Percentiles rank a stretch among this genome's conserved stretches.
These are phyloP conservation scores for Apeira syringaria DNA, from an alignment of 2,888 invertebrate species.

Conservation along the genomic window DNA sequence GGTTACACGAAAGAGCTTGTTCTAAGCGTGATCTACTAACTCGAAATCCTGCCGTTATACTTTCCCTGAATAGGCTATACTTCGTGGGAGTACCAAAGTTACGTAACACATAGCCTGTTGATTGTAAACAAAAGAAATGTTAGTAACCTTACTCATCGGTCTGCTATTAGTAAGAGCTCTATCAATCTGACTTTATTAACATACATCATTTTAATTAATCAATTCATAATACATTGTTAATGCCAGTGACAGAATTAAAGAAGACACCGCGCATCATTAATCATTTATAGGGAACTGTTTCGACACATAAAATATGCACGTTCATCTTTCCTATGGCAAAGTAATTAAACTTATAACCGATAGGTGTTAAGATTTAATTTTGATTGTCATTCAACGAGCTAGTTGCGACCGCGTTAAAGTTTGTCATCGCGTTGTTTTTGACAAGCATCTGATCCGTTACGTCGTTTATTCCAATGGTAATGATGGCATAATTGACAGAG, in stretches of 20 bases:
- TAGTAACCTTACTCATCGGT: too few species aligned
- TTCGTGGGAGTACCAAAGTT: constrained; percentile 2
- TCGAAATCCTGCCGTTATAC: constrained; percentile 47
- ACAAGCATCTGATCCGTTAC: constrained; percentile 76
- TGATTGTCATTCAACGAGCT: constrained; percentile 37
- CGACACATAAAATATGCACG: constrained; percentile 61
- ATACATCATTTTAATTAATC: constrained; percentile 45
- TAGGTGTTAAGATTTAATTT: constrained; percentile 52
- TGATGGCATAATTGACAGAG: constrained; percentile 82
- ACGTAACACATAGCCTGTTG: background rate
- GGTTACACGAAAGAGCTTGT: constrained; percentile 61
- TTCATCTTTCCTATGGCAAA: constrained; percentile 43
- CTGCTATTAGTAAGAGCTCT: background rate
- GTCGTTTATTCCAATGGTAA: constrained; percentile 80
- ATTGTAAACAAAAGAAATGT: too few species aligned
- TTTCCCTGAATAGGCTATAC: constrained; percentile 49
- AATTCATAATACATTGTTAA: constrained; percentile 63
- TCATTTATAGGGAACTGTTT: constrained; percentile 74
- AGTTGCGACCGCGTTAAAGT: constrained; percentile 43
- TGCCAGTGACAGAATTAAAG: constrained; percentile 61
- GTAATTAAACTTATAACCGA: constrained; percentile 48
- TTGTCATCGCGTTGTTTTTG: constrained; percentile 71
- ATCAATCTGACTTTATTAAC: constrained; percentile 3
- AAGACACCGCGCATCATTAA: constrained; percentile 64
- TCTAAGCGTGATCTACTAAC: constrained; percentile 47